Evolutionary conservation across 2,113 vertebrate genomes (phyloP).

Genomic region (Colossoma macropomum): DNA sequence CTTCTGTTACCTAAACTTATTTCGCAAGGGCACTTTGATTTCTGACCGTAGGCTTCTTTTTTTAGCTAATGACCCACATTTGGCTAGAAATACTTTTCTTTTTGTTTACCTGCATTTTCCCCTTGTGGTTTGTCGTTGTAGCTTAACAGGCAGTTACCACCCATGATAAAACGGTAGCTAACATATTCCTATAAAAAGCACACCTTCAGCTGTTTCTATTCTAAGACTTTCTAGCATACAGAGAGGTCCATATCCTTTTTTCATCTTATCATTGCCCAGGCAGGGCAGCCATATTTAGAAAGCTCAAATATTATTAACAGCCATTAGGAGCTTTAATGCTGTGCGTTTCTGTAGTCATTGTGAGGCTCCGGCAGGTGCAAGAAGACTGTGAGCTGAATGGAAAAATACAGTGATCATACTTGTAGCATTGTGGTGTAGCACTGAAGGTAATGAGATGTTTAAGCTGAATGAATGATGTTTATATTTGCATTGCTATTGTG

Average conservation of each 20-base stretch:
- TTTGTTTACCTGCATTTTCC: slow-evolving; percentile 15
- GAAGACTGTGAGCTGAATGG: neutral
- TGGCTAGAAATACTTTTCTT: neutral
- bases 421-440: too few relatives aligned
- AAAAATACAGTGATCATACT: neutral
- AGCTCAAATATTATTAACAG: slow-evolving; percentile 2
- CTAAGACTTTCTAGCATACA: neutral
- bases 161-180: slow-evolving; percentile 1
- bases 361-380: neutral
- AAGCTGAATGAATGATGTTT: too few relatives aligned
- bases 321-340: neutral
- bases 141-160: slow-evolving; percentile 9
- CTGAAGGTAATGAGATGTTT: too few relatives aligned
- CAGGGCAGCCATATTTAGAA: neutral
- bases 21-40: neutral
- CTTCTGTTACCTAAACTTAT: neutral
- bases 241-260: neutral
- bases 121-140: slow-evolving; percentile 19
- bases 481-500: too few relatives aligned
- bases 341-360: neutral
- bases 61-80: neutral
- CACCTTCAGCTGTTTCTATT: neutral
- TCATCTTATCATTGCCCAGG: neutral
- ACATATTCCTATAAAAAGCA: slow-evolving; percentile 27
- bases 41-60: neutral